Evolutionary conservation across 2,113 vertebrate species (phyloP).

Genomic region (Strix aluco): DNA sequence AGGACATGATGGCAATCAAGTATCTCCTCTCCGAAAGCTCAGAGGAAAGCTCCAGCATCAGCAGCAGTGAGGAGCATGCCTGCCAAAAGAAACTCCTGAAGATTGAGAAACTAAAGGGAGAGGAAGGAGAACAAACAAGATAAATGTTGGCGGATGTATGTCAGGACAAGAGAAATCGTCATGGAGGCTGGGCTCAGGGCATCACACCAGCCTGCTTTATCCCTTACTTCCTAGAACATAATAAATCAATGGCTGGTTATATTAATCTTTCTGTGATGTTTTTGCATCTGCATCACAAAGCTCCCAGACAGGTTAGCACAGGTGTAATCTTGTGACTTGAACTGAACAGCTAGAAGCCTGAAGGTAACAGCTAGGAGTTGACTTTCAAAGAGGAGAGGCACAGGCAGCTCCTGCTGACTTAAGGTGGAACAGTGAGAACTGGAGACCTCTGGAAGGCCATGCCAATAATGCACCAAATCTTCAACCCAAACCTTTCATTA

Average conservation of each 20-base stretch:
- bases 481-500: neutral
- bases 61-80: constrained; percentile 28
- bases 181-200: neutral
- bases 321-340: constrained; percentile 21
- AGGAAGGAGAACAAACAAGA: neutral
- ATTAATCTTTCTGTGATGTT: constrained; percentile 34
- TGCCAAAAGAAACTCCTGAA: constrained; percentile 41
- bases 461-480: neutral
- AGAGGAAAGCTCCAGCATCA: constrained; percentile 54
- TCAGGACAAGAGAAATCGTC: neutral
- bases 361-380: neutral
- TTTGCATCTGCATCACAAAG: constrained; percentile 43
- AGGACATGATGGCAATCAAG: constrained; percentile 47
- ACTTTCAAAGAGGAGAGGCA: neutral
- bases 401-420: neutral
- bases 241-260: constrained; percentile 31
- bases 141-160: neutral
- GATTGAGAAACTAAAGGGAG: neutral
- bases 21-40: constrained; percentile 28
- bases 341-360: neutral
- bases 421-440: constrained; percentile 14
- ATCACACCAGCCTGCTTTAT: neutral
- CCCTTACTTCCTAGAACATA: neutral
- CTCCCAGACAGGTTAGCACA: constrained; percentile 22
- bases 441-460: neutral